Base-by-base conservation (phyloP, 2,113 vertebrate genomes). In the Semnornis frantzii region DNA sequence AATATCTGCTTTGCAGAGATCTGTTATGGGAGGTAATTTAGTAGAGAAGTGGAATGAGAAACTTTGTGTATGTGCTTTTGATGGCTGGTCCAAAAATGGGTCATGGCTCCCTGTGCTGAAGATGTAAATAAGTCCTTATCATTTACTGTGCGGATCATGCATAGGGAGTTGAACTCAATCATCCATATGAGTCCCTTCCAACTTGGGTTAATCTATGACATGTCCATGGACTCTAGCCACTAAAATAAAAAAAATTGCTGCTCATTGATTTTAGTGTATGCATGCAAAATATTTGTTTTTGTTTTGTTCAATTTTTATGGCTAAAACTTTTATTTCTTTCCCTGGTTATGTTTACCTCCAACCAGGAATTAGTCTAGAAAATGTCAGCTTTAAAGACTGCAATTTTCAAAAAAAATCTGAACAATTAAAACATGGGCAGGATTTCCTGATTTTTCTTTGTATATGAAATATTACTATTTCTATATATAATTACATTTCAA, bases 111-210 rank as follows among this genome's bases (percentile, higher is more conserved):
- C 12, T 5, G 6, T 4, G 15, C 31, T 52, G 42, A 13, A 8
- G 0, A 1, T 5, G 11, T 44, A 30, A 58, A 16, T 33, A 42
- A 59, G 2, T 55, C 10, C 4, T 55, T 20, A 13, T n/a, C 1
- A 2, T 68, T 59, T 57, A 21, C 14, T 4, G 2, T 24, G 33
- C 7, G n/a, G 33, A 9, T 15, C 0, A 0, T 5, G 15, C 25
- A 14, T 28, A 54, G 28, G 33, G 17, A 68, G 25, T 9, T 71
- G 69, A 6, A 44, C 19, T 79, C 0, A 2, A 17, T 58, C 48
- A 44, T 64, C 27, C 31, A 63, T 52, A 52, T 11, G 10, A 3
- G 8, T 46, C 8, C 57, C 15, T 74, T 84, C 15, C 34, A 74
- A 18, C 21, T 37, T 0, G 3, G 63, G 10, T 10, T 44, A 37